phyloP scores from a whole-genome alignment of 2,113 vertebrate species.

The Falcunculus frontatus region DNA sequence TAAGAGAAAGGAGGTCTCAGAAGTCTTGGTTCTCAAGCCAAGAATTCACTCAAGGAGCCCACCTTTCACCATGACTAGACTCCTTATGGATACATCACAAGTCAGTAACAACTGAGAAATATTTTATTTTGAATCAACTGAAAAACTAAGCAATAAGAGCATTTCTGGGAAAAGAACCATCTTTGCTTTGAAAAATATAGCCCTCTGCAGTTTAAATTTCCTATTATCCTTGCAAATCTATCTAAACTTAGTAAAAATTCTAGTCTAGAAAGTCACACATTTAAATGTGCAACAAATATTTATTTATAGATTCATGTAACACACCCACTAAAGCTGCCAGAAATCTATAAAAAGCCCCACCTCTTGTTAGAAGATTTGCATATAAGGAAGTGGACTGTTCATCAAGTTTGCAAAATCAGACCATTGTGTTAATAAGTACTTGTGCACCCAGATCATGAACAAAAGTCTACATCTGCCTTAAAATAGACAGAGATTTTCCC shows the following conservation, averaged over 20 bases:
- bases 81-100: not conserved
- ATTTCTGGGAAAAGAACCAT: not conserved
- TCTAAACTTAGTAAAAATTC: not conserved
- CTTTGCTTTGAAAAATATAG: not conserved
- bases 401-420: slow-evolving; percentile 7
- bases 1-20: not conserved
- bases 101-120: not conserved
- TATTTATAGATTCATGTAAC: not conserved
- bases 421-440: not conserved
- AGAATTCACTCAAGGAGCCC: not conserved
- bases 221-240: not conserved
- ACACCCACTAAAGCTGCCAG: not conserved
- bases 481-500: not conserved
- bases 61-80: not conserved
- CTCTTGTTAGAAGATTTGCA: not conserved
- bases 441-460: not conserved
- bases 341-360: not conserved
- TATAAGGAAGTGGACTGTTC: not conserved
- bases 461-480: not conserved
- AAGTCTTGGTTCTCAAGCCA: not conserved
- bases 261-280: not conserved
- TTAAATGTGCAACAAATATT: not conserved
- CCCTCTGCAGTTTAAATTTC: not conserved
- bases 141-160: not conserved
- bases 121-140: not conserved